Conservation (phyloP, 2,888 invertebrate species). For the Drosophila antonietae region DNA sequence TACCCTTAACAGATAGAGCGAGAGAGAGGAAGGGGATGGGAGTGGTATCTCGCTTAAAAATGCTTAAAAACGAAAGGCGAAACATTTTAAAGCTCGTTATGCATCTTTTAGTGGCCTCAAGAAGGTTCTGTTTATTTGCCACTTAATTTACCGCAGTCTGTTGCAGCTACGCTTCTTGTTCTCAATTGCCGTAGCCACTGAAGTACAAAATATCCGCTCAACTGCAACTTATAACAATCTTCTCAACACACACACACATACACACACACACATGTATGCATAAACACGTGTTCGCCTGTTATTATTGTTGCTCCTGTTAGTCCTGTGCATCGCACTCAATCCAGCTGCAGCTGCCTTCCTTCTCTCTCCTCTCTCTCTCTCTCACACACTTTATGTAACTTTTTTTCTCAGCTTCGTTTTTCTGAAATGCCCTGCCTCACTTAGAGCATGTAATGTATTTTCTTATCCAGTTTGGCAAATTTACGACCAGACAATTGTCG, state of each 20-base stretch:
- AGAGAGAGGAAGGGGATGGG: background rate
- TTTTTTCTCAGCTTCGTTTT: constrained; percentile 13
- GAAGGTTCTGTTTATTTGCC: constrained; percentile 77
- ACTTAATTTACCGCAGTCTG: constrained; percentile 78
- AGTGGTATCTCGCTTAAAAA: constrained; percentile 40
- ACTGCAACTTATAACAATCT: constrained; percentile 65
- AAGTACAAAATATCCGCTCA: constrained; percentile 76
- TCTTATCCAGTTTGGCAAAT: constrained; percentile 14
- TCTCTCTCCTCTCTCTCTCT: no score
- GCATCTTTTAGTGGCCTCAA: constrained; percentile 67
- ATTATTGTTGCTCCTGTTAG: constrained; percentile 36
- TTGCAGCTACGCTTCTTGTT: constrained; percentile 38
- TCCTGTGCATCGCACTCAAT: constrained; percentile 30
- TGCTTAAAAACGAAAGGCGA: constrained; percentile 50
- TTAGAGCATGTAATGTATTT: constrained; percentile 12
- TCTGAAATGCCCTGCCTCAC: constrained; percentile 23
- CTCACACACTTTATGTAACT: background rate
- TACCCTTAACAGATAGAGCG: constrained; percentile 18
- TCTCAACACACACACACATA: background rate
- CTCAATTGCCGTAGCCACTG: constrained; percentile 62
- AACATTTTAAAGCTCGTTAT: constrained; percentile 74
- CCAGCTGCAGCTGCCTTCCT: background rate
- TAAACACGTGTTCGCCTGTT: constrained; percentile 62
- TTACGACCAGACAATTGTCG: constrained; percentile 29
- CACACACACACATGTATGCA: constrained; percentile 54